A percentile compares a stretch with the other conserved stretches of the same genome.
Evolutionary conservation across 2,888 invertebrate genomes (phyloP).

Genomic region (Lumbricus terrestris): DNA sequence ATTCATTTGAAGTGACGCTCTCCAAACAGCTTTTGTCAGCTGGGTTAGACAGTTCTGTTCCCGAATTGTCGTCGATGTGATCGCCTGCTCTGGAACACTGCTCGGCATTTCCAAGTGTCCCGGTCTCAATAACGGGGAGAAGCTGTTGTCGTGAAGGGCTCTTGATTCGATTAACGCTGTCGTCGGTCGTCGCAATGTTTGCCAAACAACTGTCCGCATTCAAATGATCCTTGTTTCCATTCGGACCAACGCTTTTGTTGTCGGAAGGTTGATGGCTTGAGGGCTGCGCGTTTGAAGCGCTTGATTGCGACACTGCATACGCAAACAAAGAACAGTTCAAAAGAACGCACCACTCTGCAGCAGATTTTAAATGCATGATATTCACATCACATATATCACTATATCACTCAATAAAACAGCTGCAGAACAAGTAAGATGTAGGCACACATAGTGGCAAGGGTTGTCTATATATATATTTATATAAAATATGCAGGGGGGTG

Average conservation of each 20-base stretch:
- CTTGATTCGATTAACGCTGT: background rate
- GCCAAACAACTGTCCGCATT: background rate
- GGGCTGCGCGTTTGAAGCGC: background rate
- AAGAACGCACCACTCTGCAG: background rate
- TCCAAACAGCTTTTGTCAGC: background rate
- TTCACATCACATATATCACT: no score
- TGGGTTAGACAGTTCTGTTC: background rate
- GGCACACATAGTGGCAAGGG: no score
- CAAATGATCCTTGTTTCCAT: conserved; percentile 3
- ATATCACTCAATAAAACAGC: background rate
- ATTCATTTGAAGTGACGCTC: background rate
- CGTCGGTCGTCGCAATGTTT: background rate
- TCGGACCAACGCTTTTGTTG: background rate
- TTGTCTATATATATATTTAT: no score
- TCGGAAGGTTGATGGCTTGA: background rate
- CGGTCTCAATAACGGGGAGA: background rate
- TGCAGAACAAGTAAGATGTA: no score
- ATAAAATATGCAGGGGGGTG: no score
- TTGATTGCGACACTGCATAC: background rate
- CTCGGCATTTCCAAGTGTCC: background rate
- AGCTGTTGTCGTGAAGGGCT: background rate
- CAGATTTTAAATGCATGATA: background rate
- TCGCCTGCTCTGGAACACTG: background rate
- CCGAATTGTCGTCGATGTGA: background rate
- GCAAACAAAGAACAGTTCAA: background rate